Evolutionary conservation across 2,888 invertebrate species (phyloP).

Genomic region (Acrobasis repandana): DNA sequence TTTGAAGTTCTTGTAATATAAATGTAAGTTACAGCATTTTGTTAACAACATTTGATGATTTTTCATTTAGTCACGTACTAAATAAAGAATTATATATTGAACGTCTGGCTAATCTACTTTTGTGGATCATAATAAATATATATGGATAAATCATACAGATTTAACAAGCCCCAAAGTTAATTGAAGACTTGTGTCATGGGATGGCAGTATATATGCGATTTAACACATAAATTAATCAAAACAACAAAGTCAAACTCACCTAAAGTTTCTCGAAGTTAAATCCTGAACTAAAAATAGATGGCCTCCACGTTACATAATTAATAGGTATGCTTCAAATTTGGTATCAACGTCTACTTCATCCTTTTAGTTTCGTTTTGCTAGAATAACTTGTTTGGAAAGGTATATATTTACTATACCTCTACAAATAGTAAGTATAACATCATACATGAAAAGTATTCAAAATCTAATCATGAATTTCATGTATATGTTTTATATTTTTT

Average conservation of each 20-base stretch:
- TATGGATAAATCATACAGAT: no score
- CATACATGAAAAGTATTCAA: not conserved
- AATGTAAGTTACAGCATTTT: slow-evolving; percentile 30
- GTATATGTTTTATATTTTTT: no score
- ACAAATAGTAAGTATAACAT: not conserved
- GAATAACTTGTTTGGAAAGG: not conserved
- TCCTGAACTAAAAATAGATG: not conserved
- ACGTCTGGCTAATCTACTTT: no score
- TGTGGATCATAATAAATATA: no score
- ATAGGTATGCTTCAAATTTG: not conserved
- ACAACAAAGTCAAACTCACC: not conserved
- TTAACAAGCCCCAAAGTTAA: no score
- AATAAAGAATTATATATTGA: no score
- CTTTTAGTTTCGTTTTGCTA: not conserved
- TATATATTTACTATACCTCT: not conserved
- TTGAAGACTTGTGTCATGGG: no score
- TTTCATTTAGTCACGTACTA: no score
- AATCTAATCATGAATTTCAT: no score
- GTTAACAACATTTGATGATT: not conserved
- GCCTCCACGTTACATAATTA: not conserved
- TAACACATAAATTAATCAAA: not conserved
- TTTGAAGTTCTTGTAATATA: slow-evolving; percentile 20
- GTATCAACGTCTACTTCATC: not conserved
- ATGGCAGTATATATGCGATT: no score
- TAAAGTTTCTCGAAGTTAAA: not conserved